Evolutionary conservation across 2,797 vertebrate species (phyloP), one percentile per base, ranked within the genome.

Genomic region (Dendrocincla tyrannina): DNA sequence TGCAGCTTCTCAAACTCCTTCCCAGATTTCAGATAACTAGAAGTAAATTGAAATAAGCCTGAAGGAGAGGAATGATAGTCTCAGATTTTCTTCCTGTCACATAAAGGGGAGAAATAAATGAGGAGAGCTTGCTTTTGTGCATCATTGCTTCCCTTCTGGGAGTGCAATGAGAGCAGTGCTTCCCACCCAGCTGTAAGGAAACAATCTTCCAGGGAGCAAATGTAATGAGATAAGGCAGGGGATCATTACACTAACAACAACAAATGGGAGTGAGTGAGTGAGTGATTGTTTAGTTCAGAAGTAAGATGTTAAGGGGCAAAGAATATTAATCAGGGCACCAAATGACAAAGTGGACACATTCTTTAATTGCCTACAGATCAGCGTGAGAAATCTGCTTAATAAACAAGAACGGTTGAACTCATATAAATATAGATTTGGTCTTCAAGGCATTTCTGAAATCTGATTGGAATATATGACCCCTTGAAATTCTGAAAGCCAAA

Each of bases 91-190:
- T 88, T 9, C 50, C 67, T 58, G 72, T 83, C 85, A 58, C 25
- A 19, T 68, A 74, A 80, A 75, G 24, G 13, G 42, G 50, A 78
- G 62, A 91, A 93, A 88, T 80, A 91, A 86, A 95, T 75, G 73
- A 89, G 49, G 60, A 63, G 39, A 77, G 35, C 42, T 94, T 93
- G 77, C 69, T 58, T 88, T 55, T 55, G 79, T 86, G 89, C 52
- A 85, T 89, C 91, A 35, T 67, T 87, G 67, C 81, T 88, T 96
- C 67, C 88, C 46, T 90, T 91, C 85, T 86, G 83, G 62, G 76
- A 81, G 58, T 59, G 35, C 82, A 84, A 10, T 58, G 60, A 80
- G 91, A 44, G 49, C 55, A 76, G 50, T 49, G 55, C 72, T 94
- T 89, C 64, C 82, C 79, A 85, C 37, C 64, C 82, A 77, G 75